Evolutionary conservation across 2,113 vertebrate species (phyloP).

Genomic region (Platysteira castanea): DNA sequence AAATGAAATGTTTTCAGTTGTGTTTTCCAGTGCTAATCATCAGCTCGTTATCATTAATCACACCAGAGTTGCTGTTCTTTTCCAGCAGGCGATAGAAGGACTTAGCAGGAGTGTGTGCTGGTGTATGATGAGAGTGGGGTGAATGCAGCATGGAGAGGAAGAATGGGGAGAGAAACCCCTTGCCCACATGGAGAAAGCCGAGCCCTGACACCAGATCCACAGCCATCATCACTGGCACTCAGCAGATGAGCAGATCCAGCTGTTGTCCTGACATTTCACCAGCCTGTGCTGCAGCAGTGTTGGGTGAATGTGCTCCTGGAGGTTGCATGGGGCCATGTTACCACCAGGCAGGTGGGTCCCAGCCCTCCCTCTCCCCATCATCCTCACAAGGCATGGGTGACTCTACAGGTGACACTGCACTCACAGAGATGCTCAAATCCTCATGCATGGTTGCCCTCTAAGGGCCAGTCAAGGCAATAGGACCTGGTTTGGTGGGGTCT

Average conservation of each 20-base stretch:
- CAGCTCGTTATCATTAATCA: constrained; percentile 56
- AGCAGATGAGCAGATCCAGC: background rate
- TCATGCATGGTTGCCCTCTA: rapidly evolving
- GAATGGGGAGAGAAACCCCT: rapidly evolving
- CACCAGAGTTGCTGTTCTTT: background rate
- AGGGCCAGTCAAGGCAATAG: background rate
- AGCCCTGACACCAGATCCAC: background rate
- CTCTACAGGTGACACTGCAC: background rate
- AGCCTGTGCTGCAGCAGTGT: background rate
- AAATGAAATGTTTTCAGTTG: constrained; percentile 59
- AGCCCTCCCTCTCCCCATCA: background rate
- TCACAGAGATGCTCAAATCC: background rate
- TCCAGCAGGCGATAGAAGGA: background rate
- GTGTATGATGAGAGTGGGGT: rapidly evolving
- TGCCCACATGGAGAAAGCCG: rapidly evolving
- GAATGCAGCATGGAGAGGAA: background rate
- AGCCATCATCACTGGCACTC: rapidly evolving
- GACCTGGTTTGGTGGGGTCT: background rate
- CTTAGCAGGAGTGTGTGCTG: rapidly evolving
- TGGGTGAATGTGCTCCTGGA: background rate
- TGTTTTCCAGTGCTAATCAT: constrained; percentile 48
- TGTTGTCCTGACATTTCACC: background rate
- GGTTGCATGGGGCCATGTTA: rapidly evolving
- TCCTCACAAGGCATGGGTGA: background rate
- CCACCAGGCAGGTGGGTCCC: background rate